These are phyloP conservation scores for Junonia oenone DNA, from an alignment of 2,888 invertebrate species.

Conservation along the genomic window DNA sequence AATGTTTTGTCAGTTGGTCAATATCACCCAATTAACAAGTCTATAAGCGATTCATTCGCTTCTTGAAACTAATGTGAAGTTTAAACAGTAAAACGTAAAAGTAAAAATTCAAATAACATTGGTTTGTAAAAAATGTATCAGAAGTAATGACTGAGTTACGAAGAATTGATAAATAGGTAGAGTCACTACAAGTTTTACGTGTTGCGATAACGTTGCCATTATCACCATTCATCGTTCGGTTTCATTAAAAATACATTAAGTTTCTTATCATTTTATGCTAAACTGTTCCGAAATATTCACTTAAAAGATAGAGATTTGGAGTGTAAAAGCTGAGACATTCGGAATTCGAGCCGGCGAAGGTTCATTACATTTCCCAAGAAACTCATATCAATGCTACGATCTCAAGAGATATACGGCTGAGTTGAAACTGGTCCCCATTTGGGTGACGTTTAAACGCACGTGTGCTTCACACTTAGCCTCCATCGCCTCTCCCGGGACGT, in stretches of 20 bases:
- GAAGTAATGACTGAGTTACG: not conserved
- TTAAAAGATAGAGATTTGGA: not conserved
- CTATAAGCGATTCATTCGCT: not conserved
- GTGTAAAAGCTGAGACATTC: slow-evolving; percentile 25
- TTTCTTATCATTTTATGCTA: not conserved
- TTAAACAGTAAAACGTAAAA: not conserved
- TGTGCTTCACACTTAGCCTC: slow-evolving; percentile 60
- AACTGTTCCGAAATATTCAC: slow-evolving; percentile 1
- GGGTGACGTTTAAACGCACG: slow-evolving; percentile 70
- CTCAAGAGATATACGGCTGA: slow-evolving; percentile 56
- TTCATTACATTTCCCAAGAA: slow-evolving; percentile 29
- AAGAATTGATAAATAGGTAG: not conserved
- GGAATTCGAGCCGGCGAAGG: slow-evolving; percentile 29
- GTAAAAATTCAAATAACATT: not conserved
- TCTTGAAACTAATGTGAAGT: not conserved
- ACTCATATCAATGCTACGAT: slow-evolving; percentile 61
- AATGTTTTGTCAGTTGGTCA: not conserved
- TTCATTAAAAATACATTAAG: slow-evolving; percentile 14
- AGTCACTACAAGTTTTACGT: not conserved
- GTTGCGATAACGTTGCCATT: not conserved
- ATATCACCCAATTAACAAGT: not conserved
- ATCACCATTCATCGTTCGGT: not conserved
- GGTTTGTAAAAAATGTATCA: not conserved
- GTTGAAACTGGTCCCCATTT: slow-evolving; percentile 65
- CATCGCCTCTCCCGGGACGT: slow-evolving; percentile 34